Evolutionary conservation across 2,888 invertebrate genomes (phyloP), one percentile per base, ranked within the genome.

Genomic region (Chloromyia formosa): DNA sequence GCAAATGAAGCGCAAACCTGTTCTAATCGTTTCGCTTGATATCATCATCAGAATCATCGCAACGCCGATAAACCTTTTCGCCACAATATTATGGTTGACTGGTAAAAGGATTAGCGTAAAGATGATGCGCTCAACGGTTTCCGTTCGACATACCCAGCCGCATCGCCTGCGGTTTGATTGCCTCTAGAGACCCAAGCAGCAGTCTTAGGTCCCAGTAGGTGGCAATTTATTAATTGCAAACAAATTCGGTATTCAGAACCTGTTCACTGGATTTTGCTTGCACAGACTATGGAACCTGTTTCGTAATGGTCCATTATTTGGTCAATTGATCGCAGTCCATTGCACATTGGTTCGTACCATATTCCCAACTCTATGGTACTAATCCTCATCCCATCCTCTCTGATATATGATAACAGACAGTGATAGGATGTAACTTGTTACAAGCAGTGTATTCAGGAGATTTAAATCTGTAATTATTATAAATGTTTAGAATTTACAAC

Each of bases 221-320:
- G 49, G 49, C 49, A 49, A 49, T 49, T 49, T 49, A 49, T 49
- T 49, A 49, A 49, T 49, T 49, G 16, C 49, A 49, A 12, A 49
- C 49, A 49, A 49, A n/a, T 49, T 35, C 7, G 27, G 7, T 49
- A 49, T 49, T 49, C 49, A 49, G 16, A 49, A 49, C 49, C 49
- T 3, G 49, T 49, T 49, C 16, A 5, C 10, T 10, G 16, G 49
- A 49, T n/a, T 49, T 49, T 49, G 49, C 49, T n/a, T n/a, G 49
- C 3, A 35, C 7, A 35, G 27, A n/a, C 49, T 49, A 1, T n/a
- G 5, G 16, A 49, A 49, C 49, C 49, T n/a, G 49, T 49, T 49
- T 49, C 16, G 5, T n/a, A 49, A 49, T 35, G 16, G 12, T 49
- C 49, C 49, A 49, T 12, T 49, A 12, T 49, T 49, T 49, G 49